phyloP scores from a whole-genome alignment of 2,113 vertebrate genomes.

The Lepidothrix coronata region DNA sequence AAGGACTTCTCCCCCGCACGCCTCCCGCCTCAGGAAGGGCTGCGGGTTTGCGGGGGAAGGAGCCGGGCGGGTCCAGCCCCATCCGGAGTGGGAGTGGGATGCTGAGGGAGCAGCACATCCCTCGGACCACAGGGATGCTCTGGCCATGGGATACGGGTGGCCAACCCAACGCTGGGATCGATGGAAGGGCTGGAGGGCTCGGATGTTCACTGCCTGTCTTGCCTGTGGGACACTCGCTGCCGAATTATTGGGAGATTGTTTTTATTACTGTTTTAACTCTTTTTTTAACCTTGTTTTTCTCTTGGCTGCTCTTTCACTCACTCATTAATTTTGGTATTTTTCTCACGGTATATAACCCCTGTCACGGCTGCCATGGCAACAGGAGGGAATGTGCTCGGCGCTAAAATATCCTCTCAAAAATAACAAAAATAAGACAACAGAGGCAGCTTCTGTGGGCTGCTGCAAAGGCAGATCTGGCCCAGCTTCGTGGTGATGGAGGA shows the following conservation, averaged over 20 bases:
- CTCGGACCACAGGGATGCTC: fast-evolving
- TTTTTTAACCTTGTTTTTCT: constrained; percentile 83
- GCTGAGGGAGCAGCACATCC: background rate
- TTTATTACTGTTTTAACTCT: constrained; percentile 81
- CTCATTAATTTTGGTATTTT: constrained; percentile 88
- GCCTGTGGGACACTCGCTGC: constrained; percentile 61
- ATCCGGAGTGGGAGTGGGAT: background rate
- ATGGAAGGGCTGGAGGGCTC: background rate
- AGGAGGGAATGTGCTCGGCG: constrained; percentile 79
- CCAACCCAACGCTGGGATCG: fast-evolving
- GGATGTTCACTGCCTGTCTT: background rate
- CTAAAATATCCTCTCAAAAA: constrained; percentile 87
- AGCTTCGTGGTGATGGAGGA: constrained; percentile 13
- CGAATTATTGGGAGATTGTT: constrained; percentile 72
- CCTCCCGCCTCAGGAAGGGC: background rate
- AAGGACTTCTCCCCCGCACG: constrained; percentile 34
- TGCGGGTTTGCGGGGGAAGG: background rate
- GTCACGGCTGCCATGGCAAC: constrained; percentile 85
- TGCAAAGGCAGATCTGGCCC: constrained; percentile 51
- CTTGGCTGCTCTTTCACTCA: constrained; percentile 78
- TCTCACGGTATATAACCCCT: constrained; percentile 85
- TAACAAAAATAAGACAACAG: constrained; percentile 84
- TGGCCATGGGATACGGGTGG: background rate
- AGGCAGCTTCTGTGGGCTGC: constrained; percentile 65
- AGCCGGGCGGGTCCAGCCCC: background rate